phyloP scores from a whole-genome alignment of 2,888 invertebrate genomes.

The Atrina japonica region DNA sequence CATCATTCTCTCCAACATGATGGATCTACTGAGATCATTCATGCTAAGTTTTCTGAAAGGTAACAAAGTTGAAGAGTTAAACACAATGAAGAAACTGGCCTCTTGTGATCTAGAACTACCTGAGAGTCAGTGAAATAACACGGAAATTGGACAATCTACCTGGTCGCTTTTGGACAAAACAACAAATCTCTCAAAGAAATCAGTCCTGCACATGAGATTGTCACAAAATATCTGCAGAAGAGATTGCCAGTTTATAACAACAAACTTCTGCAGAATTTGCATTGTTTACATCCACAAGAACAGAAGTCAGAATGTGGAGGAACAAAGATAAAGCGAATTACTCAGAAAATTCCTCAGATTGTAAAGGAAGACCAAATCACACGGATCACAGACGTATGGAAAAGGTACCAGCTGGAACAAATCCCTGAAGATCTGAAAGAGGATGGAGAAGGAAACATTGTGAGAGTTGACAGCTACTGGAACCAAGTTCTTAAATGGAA shows the following conservation, averaged over 20 bases:
- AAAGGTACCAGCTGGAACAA: constrained; percentile 30
- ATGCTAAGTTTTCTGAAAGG: constrained; percentile 43
- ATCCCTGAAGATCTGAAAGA: constrained; percentile 31
- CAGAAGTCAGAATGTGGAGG: constrained; percentile 23
- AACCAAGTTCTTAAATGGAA: constrained; percentile 26
- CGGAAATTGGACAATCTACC: constrained; percentile 44
- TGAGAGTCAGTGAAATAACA: constrained; percentile 33
- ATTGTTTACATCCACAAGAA: constrained; percentile 41
- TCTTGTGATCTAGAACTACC: constrained; percentile 12
- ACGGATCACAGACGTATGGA: constrained; percentile 42
- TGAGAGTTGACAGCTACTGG: constrained; percentile 42
- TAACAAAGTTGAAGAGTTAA: constrained; percentile 29
- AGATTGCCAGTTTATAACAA: constrained; percentile 23
- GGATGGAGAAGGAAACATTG: constrained; percentile 19
- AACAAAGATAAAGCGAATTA: constrained; percentile 35
- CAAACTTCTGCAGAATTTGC: constrained; percentile 26
- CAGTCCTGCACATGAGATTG: constrained; percentile 37
- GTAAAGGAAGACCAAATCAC: constrained; percentile 32
- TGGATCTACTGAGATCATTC: constrained; percentile 41
- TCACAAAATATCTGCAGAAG: constrained; percentile 39
- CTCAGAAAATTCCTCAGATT: constrained; percentile 35
- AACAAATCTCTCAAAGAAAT: constrained; percentile 35
- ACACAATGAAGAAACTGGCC: constrained; percentile 28
- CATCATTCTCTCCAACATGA: constrained; percentile 41
- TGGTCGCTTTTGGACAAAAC: constrained; percentile 34